These are phyloP conservation scores for Porites australiensis DNA, from an alignment of 64 coral and sea anemone genomes.

Conservation along the genomic window DNA sequence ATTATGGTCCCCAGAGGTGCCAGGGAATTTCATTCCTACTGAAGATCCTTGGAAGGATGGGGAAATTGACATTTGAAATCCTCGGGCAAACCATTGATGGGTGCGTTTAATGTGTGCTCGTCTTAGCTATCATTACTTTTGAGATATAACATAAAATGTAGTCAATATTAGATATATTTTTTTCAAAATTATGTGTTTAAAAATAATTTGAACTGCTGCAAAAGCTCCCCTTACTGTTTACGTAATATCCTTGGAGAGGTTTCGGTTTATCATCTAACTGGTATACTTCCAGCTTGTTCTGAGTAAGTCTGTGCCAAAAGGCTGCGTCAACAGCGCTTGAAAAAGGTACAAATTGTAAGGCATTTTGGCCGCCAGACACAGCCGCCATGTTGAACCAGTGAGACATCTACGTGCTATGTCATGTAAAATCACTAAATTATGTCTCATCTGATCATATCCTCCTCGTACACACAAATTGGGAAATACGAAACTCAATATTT, in stretches of 20 bases:
- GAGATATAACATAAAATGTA: too few species aligned
- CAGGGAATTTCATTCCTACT: too few species aligned
- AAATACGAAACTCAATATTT: too few species aligned
- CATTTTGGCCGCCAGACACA: not conserved
- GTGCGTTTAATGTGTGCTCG: too few species aligned
- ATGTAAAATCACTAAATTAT: slow-evolving; percentile 23
- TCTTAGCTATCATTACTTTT: too few species aligned
- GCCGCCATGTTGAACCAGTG: slow-evolving; percentile 61
- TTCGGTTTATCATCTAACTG: slow-evolving; percentile 92
- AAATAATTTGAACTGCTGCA: not conserved
- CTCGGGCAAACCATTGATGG: too few species aligned
- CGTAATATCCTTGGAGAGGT: slow-evolving; percentile 84
- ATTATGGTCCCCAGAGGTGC: too few species aligned
- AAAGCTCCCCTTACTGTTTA: slow-evolving; percentile 85
- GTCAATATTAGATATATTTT: too few species aligned
- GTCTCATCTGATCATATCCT: too few species aligned
- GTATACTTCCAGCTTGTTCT: slow-evolving; percentile 97
- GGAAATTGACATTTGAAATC: too few species aligned
- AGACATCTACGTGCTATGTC: not conserved
- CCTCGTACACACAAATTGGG: not conserved
- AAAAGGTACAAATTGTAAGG: slow-evolving; percentile 92
- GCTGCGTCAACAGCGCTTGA: slow-evolving; percentile 97
- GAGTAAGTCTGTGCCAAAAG: slow-evolving; percentile 94
- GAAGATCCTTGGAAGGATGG: too few species aligned
- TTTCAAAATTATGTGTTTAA: too few species aligned